These are phyloP conservation scores for Mactromeris polynyma DNA, from an alignment of 2,888 invertebrate genomes.

Conservation along the genomic window DNA sequence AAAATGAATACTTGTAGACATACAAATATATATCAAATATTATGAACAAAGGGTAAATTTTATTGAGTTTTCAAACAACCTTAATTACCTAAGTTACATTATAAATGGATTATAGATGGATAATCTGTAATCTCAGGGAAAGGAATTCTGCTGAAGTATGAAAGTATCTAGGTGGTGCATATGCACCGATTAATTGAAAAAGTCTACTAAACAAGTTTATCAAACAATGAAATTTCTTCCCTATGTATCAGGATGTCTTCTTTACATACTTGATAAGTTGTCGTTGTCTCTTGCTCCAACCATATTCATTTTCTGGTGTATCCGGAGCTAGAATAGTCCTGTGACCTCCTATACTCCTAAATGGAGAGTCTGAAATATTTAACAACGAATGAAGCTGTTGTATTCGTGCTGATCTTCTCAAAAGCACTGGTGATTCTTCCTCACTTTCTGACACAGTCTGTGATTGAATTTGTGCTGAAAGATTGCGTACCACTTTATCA, in stretches of 20 bases:
- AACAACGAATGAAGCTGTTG: conserved; percentile 48
- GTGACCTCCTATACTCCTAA: background rate
- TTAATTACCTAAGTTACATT: too few species aligned
- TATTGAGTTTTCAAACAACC: too few species aligned
- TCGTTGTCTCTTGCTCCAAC: conserved; percentile 70
- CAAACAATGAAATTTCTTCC: too few species aligned
- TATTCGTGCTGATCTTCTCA: conserved; percentile 40
- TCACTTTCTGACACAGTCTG: conserved; percentile 27
- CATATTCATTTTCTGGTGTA: conserved; percentile 77
- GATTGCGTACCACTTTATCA: background rate
- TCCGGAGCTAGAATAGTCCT: conserved; percentile 70
- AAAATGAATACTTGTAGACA: too few species aligned
- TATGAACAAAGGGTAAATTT: too few species aligned
- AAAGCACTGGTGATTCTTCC: background rate
- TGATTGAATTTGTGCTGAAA: background rate
- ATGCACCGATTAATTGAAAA: too few species aligned
- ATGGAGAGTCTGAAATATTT: conserved; percentile 15
- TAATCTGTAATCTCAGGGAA: too few species aligned
- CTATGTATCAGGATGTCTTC: background rate
- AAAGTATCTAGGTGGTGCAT: too few species aligned
- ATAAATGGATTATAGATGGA: too few species aligned
- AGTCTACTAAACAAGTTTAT: too few species aligned
- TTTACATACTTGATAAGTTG: conserved; percentile 51
- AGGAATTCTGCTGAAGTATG: too few species aligned
- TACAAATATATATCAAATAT: too few species aligned